These are phyloP conservation scores for Iguana delicatissima DNA, from an alignment of 2,797 vertebrate genomes.

Conservation along the genomic window DNA sequence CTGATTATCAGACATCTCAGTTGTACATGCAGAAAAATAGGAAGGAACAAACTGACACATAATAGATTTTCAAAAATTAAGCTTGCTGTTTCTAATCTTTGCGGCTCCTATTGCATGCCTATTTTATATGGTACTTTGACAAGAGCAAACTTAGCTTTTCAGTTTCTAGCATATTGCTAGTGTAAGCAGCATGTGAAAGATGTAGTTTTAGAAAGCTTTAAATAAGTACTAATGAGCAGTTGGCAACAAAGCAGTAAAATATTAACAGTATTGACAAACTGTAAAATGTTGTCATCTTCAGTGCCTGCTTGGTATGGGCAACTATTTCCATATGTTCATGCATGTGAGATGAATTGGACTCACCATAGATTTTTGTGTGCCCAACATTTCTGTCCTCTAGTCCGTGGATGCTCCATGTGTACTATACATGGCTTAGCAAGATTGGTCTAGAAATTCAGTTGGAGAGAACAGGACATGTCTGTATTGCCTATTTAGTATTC, in stretches of 20 bases:
- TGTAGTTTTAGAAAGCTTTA: background rate
- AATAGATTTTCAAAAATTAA: background rate
- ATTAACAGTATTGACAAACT: too few relatives aligned
- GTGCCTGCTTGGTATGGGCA: background rate
- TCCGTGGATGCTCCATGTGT: background rate
- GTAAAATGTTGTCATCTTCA: background rate
- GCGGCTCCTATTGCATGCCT: background rate
- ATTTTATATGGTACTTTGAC: background rate
- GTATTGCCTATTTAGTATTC: slow-evolving; percentile 2
- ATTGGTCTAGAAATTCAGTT: background rate
- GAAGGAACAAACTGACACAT: background rate
- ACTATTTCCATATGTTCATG: background rate
- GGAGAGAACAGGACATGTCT: background rate
- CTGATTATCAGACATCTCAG: background rate
- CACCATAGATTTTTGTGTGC: background rate
- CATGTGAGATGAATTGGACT: background rate
- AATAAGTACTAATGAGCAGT: background rate
- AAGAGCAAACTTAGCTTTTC: background rate
- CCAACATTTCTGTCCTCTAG: background rate
- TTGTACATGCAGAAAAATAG: background rate
- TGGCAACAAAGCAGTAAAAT: background rate
- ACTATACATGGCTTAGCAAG: background rate
- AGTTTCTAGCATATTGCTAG: background rate
- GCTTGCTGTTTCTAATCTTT: background rate
- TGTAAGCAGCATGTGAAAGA: background rate